A percentile compares a stretch with the other conserved stretches of the same genome.
phyloP scores from a whole-genome alignment of 2,113 vertebrate species.

The Paracyprichromis sp. region DNA sequence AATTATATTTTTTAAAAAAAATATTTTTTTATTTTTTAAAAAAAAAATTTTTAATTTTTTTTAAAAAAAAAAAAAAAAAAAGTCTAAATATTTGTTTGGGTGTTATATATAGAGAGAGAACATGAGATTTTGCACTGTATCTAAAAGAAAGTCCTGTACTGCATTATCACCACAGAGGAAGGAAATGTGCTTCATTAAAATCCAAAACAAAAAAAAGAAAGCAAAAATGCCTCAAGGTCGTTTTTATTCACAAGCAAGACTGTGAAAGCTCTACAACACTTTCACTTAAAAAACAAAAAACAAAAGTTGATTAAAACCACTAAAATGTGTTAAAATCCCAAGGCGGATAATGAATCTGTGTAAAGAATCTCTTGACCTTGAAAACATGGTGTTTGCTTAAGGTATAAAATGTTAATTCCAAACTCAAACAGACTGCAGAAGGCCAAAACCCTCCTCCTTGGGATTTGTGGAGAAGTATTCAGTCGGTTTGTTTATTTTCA shows the following conservation, averaged over 20 bases:
- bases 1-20: too few species aligned
- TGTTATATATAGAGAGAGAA: slow-evolving; percentile 38
- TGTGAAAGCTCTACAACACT: not conserved
- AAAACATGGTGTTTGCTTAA: slow-evolving; percentile 88
- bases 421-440: slow-evolving; percentile 81
- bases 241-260: not conserved
- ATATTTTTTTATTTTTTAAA: too few species aligned
- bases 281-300: not conserved
- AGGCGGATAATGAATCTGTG: not conserved
- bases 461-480: slow-evolving; percentile 74
- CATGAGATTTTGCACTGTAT: slow-evolving; percentile 77
- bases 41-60: too few species aligned
- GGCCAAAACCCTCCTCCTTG: slow-evolving; percentile 65
- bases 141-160: slow-evolving; percentile 70
- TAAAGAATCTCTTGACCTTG: slow-evolving; percentile 81
- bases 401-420: slow-evolving; percentile 79
- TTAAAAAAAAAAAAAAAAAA: too few species aligned
- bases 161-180: slow-evolving; percentile 67
- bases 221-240: slow-evolving; percentile 56
- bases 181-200: slow-evolving; percentile 61
- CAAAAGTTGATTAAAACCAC: slow-evolving; percentile 29
- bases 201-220: not conserved
- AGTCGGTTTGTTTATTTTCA: slow-evolving; percentile 35
- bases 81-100: slow-evolving; percentile 58
- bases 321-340: not conserved